Evolutionary conservation across 2,113 vertebrate species (phyloP), one percentile per base, ranked within the genome.

Genomic region (Ameiurus melas): DNA sequence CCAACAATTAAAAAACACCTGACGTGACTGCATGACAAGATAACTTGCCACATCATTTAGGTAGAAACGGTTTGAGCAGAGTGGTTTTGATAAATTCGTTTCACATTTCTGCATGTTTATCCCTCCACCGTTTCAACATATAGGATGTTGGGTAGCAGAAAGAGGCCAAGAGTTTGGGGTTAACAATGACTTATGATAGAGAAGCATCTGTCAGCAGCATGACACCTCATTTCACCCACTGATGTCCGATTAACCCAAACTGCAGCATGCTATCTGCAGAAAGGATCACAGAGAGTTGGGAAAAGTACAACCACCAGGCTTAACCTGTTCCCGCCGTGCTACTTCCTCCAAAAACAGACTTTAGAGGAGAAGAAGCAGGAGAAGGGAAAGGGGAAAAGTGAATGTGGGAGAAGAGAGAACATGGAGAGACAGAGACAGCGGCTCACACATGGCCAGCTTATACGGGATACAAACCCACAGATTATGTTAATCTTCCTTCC

Each of bases 401-500:
- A 87, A 91, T 90, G 93, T 55, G 47, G 73, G 85, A 90, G 82
- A 88, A 82, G 84, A 89, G 77, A 87, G 83, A 71, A 88, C 90
- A 92, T 90, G 13, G 84, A 83, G 95, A 94, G 96, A 95, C 95
- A 96, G 96, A 96, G 95, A 96, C 94, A 95, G 95, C 92, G 93
- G 92, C 94, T 96, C 96, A 95, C 97, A 97, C 97, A 97, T 94
- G 96, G 97, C 96, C 96, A 98, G 97, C 97, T 99, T 99, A 98
- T 97, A 95, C 96, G 95, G 97, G 97, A 97, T 97, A 97, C 97
- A 96, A 95, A 97, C 96, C 96, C 96, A 94, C 97, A 99, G 98
- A 99, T 99, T 99, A 99, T 99, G 98, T 96, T 99, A 99, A 99
- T 99, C 97, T 97, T 94, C 89, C 86, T 95, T 95, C 92, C 97